phyloP scores from a whole-genome alignment of 2,888 invertebrate species.

The Euphydryas editha region DNA sequence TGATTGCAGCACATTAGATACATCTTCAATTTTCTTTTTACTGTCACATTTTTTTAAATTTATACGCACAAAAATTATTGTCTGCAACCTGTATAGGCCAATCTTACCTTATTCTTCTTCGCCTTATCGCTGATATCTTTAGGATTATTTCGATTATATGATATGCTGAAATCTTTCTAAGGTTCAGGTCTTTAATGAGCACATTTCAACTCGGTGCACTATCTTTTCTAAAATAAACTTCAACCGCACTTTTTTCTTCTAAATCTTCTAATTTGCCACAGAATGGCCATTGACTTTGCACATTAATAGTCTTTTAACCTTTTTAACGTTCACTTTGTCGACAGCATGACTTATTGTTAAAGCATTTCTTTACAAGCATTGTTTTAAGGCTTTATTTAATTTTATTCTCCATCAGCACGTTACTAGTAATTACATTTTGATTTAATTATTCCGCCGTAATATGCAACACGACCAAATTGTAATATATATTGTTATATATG shows the following conservation, averaged over 20 bases:
- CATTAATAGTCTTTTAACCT: constrained; percentile 30
- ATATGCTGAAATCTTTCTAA: constrained; percentile 60
- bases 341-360: constrained; percentile 37
- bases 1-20: constrained; percentile 66
- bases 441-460: constrained; percentile 48
- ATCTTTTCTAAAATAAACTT: constrained; percentile 44
- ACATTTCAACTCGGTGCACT: constrained; percentile 51
- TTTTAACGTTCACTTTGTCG: constrained; percentile 30
- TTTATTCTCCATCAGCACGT: constrained; percentile 34
- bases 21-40: constrained; percentile 45
- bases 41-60: constrained; percentile 34
- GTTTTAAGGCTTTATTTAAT: constrained; percentile 29
- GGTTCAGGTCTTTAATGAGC: constrained; percentile 44
- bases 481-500: constrained; percentile 48
- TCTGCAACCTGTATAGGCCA: constrained; percentile 68
- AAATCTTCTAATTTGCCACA: constrained; percentile 27
- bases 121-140: constrained; percentile 49
- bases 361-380: constrained; percentile 32
- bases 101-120: constrained; percentile 47
- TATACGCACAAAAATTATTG: constrained; percentile 38
- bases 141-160: constrained; percentile 46
- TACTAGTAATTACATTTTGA: constrained; percentile 34
- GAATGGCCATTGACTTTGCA: constrained; percentile 36
- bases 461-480: constrained; percentile 82
- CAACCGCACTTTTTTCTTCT: constrained; percentile 41